Percentiles rank a stretch among this genome's conserved stretches.
Conservation (phyloP, 2,888 invertebrate species). For the Lasioglossum malachurum region DNA sequence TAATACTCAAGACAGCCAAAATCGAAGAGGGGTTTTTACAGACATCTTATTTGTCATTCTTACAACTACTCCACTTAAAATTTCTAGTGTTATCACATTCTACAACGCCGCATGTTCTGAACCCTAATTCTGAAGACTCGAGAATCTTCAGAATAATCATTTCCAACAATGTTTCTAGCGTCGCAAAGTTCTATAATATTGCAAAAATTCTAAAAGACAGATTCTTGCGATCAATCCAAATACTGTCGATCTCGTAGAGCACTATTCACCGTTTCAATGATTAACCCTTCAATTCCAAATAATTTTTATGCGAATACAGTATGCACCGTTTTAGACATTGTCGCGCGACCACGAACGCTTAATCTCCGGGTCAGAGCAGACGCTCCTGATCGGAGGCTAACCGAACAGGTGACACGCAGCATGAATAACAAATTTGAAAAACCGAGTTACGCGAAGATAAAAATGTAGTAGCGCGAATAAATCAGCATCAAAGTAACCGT, state of each 20-base stretch:
- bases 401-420: neutral
- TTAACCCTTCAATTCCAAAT: neutral
- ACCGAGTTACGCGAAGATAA: neutral
- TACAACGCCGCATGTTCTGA: neutral
- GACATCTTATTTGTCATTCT: neutral
- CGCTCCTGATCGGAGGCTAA: neutral
- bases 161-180: neutral
- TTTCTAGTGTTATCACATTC: neutral
- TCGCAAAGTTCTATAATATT: neutral
- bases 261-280: too few relatives aligned
- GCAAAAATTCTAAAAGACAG: neutral
- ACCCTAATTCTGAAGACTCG: too few relatives aligned
- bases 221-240: neutral
- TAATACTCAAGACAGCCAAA: neutral
- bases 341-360: neutral
- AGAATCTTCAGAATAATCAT: neutral
- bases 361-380: neutral
- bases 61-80: neutral
- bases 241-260: neutral
- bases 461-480: conserved; percentile 30
- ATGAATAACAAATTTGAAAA: neutral
- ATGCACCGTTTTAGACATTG: neutral
- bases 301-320: neutral
- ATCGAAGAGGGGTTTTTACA: neutral
- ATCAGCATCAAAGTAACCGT: conserved; percentile 44